Evolutionary conservation across 2,113 vertebrate species (phyloP).

Genomic region (Aphyosemion australe): DNA sequence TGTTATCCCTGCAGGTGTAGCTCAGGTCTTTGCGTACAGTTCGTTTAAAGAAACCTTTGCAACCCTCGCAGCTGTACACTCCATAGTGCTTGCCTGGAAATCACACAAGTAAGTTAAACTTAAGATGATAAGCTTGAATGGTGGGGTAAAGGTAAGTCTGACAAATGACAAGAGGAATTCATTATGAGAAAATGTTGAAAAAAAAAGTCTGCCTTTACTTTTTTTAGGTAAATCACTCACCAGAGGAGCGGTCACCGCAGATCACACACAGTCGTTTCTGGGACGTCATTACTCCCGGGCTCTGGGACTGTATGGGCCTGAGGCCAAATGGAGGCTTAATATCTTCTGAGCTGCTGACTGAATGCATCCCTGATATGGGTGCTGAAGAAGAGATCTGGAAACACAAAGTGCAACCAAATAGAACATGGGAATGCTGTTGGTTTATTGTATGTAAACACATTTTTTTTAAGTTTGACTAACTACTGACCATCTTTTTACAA

Average conservation of each 20-base stretch:
- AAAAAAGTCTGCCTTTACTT: background rate
- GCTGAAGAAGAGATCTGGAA: constrained; percentile 87
- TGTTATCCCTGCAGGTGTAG: constrained; percentile 96
- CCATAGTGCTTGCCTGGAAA: constrained; percentile 93
- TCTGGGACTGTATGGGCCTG: constrained; percentile 83
- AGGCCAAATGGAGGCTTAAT: constrained; percentile 88
- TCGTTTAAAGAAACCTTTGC: constrained; percentile 97
- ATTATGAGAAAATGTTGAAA: constrained; percentile 1
- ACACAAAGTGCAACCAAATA: constrained; percentile 6
- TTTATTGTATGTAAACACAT: too few relatives aligned
- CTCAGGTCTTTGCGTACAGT: constrained; percentile 94
- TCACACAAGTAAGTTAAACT: background rate
- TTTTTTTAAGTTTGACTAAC: background rate
- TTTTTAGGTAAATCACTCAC: constrained; percentile 65
- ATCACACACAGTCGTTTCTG: constrained; percentile 90
- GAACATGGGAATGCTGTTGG: background rate
- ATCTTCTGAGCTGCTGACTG: constrained; percentile 89
- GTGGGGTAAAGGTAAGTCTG: background rate
- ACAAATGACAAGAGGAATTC: background rate
- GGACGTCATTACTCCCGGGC: constrained; percentile 82
- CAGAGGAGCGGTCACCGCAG: constrained; percentile 92
- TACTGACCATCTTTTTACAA: background rate
- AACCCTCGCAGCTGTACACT: constrained; percentile 96
- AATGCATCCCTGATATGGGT: constrained; percentile 85
- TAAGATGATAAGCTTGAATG: background rate